These are phyloP conservation scores for Cryptomyrus ogoouensis DNA, from an alignment of 2,113 vertebrate genomes.

Conservation along the genomic window DNA sequence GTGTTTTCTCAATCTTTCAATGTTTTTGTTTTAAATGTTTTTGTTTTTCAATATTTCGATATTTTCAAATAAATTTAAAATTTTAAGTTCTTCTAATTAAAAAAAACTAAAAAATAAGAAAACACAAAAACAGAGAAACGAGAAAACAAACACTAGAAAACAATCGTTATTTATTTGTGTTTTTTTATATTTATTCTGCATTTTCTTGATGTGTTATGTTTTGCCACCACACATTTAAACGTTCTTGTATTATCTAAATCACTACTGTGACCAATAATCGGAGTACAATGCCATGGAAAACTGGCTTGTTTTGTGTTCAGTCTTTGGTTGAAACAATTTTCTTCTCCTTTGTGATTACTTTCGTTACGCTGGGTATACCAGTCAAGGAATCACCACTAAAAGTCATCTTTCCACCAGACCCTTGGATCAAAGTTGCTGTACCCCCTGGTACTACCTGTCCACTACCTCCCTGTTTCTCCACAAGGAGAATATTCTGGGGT, in stretches of 20 bases:
- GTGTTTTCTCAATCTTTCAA: background rate
- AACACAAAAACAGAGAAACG: background rate
- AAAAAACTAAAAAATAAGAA: background rate
- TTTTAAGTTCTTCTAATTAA: background rate
- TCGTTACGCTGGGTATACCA: background rate
- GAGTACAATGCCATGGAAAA: background rate
- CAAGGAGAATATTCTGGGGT: slow-evolving; percentile 5
- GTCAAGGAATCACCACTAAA: background rate
- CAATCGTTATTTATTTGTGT: background rate
- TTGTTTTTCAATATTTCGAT: background rate
- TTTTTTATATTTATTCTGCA: background rate
- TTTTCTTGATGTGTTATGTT: background rate
- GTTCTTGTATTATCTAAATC: background rate
- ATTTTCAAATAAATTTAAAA: background rate
- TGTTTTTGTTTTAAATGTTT: background rate
- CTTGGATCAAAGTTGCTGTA: background rate
- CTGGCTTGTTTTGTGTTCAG: background rate
- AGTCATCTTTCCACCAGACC: background rate
- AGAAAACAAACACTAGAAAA: background rate
- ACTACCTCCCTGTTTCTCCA: slow-evolving; percentile 7
- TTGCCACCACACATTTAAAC: background rate
- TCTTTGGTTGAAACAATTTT: background rate
- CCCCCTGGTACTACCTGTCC: background rate
- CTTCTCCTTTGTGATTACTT: background rate
- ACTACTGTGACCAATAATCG: background rate